These are phyloP conservation scores for Periophthalmodon schlosseri DNA, from an alignment of 2,113 vertebrate species.

Conservation along the genomic window DNA sequence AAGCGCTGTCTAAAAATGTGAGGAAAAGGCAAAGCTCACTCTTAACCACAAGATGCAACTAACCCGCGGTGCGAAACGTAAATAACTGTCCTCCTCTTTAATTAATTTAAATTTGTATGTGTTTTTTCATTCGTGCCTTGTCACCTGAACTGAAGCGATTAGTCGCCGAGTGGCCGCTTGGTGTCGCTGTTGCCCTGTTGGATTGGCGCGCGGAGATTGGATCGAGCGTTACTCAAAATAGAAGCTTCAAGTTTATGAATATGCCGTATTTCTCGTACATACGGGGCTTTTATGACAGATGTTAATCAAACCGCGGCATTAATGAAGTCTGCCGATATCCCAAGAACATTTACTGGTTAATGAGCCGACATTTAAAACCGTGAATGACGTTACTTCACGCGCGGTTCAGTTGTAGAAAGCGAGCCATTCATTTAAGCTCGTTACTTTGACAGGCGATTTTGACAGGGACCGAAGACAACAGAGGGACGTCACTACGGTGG, in stretches of 20 bases:
- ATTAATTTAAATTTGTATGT: no score
- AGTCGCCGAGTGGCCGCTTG: constrained; percentile 47
- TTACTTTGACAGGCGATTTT: neutral
- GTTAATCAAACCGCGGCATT: neutral
- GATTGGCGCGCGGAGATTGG: neutral
- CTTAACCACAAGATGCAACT: no score
- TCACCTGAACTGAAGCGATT: neutral
- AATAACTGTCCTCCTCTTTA: no score
- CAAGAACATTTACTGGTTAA: neutral
- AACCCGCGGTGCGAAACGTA: no score
- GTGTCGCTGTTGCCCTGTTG: constrained; percentile 57
- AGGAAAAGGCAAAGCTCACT: no score
- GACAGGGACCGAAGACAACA: constrained; percentile 32
- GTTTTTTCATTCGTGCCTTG: no score
- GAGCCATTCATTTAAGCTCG: neutral
- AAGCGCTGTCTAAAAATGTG: no score
- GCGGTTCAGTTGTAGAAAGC: neutral
- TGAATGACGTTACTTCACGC: neutral
- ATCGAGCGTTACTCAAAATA: constrained; percentile 1
- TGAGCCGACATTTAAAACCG: neutral
- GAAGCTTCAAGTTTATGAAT: neutral
- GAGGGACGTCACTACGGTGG: constrained; percentile 62
- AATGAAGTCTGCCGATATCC: neutral
- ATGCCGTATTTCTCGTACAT: neutral
- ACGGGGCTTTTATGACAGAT: neutral